A percentile compares a stretch with the other conserved stretches of the same genome.
Evolutionary conservation across 2,797 vertebrate genomes (phyloP).

Genomic region (Knipowitschia caucasica): DNA sequence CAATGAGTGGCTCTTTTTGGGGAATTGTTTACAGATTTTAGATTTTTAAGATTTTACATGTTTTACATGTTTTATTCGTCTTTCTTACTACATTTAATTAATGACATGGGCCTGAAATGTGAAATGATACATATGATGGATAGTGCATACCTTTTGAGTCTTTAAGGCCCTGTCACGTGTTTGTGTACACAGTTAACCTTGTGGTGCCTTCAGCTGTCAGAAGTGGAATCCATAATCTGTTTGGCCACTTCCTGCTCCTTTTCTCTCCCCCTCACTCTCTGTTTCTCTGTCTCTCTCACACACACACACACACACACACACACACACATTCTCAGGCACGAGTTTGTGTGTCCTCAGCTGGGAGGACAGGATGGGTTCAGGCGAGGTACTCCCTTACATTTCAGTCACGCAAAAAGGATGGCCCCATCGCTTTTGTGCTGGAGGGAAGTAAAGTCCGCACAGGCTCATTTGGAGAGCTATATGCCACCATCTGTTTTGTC

Average conservation of each 20-base stretch:
- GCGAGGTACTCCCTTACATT: conserved; percentile 61
- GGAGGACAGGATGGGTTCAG: conserved; percentile 54
- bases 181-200: conserved; percentile 42
- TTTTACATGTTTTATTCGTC: background rate
- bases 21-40: background rate
- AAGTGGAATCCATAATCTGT: conserved; percentile 52
- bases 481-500: conserved; percentile 77
- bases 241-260: conserved; percentile 66
- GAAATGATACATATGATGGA: conserved; percentile 15
- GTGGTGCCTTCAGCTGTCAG: conserved; percentile 60
- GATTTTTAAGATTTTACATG: background rate
- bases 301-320: conserved; percentile 27
- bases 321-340: conserved; percentile 27
- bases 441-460: conserved; percentile 23
- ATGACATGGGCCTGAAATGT: conserved; percentile 5
- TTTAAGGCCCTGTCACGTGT: conserved; percentile 40
- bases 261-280: background rate
- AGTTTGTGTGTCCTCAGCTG: conserved; percentile 48
- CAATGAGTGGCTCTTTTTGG: background rate
- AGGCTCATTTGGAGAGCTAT: conserved; percentile 2
- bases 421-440: conserved; percentile 64
- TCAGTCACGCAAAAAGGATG: conserved; percentile 57
- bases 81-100: background rate
- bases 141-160: conserved; percentile 18
- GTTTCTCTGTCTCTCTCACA: background rate